Evolutionary conservation across 2,113 vertebrate species (phyloP).

Genomic region (Blennius ocellaris): DNA sequence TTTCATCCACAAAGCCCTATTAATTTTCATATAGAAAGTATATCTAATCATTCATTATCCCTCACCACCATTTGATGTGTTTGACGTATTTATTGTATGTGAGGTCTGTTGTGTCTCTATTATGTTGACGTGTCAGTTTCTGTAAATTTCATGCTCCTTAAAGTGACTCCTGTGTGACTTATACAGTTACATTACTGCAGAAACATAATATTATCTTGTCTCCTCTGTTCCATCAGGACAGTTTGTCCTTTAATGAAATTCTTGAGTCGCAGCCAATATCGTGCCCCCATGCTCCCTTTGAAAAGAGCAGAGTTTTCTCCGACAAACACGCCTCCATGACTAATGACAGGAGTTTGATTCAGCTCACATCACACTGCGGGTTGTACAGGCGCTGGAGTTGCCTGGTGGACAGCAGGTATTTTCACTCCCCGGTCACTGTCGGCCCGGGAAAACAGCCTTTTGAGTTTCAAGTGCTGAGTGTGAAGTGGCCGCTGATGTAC

Average conservation of each 20-base stretch:
- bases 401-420: conserved; percentile 49
- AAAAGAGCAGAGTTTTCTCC: conserved; percentile 39
- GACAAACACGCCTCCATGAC: conserved; percentile 33
- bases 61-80: neutral
- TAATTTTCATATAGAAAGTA: conserved; percentile 47
- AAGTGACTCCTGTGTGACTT: conserved; percentile 1
- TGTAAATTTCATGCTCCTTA: neutral
- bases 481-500: conserved; percentile 19
- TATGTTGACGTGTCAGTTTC: neutral
- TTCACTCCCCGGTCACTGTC: conserved; percentile 29
- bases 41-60: conserved; percentile 60
- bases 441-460: conserved; percentile 8
- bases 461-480: conserved; percentile 38
- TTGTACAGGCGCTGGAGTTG: conserved; percentile 41
- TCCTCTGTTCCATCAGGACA: conserved; percentile 21
- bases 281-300: conserved; percentile 24
- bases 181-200: neutral
- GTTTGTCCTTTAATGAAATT: conserved; percentile 46
- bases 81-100: neutral
- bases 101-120: conserved; percentile 4
- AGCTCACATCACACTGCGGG: conserved; percentile 68
- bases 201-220: conserved; percentile 16
- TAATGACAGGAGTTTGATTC: conserved; percentile 66
- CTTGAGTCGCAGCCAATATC: conserved; percentile 2
- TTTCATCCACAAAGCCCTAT: conserved; percentile 44